A percentile compares a stretch with the other conserved stretches of the same genome.
These are phyloP conservation scores for Pangasius mekongensis DNA, from an alignment of 2,797 vertebrate genomes.

Conservation along the genomic window DNA sequence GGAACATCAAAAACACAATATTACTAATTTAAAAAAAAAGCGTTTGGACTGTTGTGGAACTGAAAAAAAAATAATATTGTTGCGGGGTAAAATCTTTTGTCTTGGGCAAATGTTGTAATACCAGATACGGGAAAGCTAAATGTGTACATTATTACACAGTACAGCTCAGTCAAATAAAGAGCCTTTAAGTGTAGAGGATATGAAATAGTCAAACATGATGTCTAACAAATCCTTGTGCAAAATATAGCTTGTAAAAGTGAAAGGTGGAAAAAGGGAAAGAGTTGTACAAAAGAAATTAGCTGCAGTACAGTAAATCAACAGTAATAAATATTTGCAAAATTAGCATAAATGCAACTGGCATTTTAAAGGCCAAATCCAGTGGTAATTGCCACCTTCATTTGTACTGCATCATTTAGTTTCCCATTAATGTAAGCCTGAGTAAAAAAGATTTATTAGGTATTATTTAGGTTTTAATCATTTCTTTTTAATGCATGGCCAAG, in stretches of 20 bases:
- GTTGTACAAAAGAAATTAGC: not conserved
- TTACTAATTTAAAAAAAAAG: not conserved
- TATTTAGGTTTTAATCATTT: not conserved
- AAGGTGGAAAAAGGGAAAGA: not conserved
- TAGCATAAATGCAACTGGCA: not conserved
- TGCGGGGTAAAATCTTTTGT: not conserved
- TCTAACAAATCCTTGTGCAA: not conserved
- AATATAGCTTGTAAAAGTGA: not conserved
- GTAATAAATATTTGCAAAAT: constrained; percentile 18
- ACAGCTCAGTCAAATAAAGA: not conserved
- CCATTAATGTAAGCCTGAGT: not conserved
- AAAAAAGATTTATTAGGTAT: constrained; percentile 23
- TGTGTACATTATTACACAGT: not conserved
- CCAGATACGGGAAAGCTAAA: not conserved
- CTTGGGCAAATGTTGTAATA: not conserved
- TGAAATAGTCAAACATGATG: not conserved
- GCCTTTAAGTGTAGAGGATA: not conserved
- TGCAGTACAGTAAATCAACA: not conserved
- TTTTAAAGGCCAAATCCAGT: constrained; percentile 4
- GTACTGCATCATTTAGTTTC: constrained; percentile 31
- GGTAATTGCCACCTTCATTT: constrained; percentile 4
- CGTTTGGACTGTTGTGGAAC: not conserved
- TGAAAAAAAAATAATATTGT: not conserved
- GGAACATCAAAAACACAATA: not conserved
- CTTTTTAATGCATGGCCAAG: constrained; percentile 23